These are phyloP conservation scores for Heliothis virescens DNA, from an alignment of 1,140 invertebrate species.

Conservation along the genomic window DNA sequence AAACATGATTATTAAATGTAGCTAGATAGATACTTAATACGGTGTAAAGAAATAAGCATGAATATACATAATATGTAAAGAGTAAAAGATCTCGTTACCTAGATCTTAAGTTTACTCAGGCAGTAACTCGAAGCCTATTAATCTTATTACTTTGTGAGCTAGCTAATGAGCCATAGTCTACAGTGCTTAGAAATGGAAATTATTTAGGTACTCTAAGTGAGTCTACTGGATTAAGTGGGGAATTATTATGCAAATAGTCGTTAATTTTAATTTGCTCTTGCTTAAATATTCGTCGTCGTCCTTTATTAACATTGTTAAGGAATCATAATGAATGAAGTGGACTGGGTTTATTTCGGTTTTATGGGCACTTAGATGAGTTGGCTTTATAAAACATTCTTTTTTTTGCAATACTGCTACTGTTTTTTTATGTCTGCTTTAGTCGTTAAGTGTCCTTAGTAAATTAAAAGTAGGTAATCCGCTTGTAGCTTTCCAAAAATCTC, in stretches of 20 bases:
- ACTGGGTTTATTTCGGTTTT: background rate
- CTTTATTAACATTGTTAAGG: background rate
- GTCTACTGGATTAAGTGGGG: background rate
- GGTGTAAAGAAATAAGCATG: no score
- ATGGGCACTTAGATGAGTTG: background rate
- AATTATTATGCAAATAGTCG: slow-evolving; percentile 11
- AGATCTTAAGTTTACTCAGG: background rate
- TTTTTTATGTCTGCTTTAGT: no score
- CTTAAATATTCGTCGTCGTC: background rate
- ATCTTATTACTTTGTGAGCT: background rate
- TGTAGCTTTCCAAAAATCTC: no score
- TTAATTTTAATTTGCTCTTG: slow-evolving; percentile 15
- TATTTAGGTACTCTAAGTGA: background rate
- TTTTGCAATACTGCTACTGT: background rate
- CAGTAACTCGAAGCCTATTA: slow-evolving; percentile 18
- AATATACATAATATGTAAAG: background rate
- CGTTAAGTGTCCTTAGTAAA: no score
- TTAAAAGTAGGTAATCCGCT: no score
- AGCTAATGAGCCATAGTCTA: slow-evolving; percentile 5
- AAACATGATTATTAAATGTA: no score
- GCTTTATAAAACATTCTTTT: background rate
- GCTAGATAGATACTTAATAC: no score
- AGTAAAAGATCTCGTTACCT: background rate
- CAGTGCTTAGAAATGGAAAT: slow-evolving; percentile 9
- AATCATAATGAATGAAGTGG: background rate